Evolutionary conservation across 2,797 vertebrate species (phyloP).

Genomic region (Graptemys geographica): DNA sequence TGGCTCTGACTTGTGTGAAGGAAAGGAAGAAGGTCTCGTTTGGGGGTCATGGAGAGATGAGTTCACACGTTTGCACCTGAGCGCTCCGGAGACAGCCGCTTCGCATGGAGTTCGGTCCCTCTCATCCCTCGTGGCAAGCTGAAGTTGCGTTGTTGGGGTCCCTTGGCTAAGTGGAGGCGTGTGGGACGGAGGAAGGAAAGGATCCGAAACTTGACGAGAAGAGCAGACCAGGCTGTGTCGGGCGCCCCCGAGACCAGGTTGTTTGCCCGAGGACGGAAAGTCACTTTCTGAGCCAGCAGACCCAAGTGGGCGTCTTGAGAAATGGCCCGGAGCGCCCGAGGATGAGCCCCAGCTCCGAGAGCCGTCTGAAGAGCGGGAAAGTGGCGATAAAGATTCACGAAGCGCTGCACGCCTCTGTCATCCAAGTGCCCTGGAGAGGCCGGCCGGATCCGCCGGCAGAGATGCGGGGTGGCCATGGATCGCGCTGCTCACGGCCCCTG

Average conservation of each 20-base stretch:
- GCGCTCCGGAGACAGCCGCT: background rate
- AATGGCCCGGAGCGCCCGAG: background rate
- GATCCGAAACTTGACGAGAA: conserved; percentile 50
- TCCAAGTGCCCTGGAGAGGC: background rate
- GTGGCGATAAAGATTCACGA: background rate
- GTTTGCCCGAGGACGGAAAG: no score
- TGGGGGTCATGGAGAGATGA: no score
- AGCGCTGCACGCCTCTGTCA: background rate
- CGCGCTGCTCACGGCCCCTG: background rate
- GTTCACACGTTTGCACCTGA: no score
- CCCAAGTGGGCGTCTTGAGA: background rate
- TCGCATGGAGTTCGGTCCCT: background rate
- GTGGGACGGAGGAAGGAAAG: conserved; percentile 49
- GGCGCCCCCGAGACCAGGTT: no score
- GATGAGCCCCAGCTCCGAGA: background rate
- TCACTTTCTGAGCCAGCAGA: background rate
- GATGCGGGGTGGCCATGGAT: conserved; percentile 4
- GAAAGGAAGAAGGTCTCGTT: no score
- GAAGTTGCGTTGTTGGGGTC: background rate
- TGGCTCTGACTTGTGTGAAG: background rate
- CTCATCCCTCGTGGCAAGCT: background rate
- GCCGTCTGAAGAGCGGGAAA: background rate
- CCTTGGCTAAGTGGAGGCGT: background rate
- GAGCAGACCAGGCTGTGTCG: background rate
- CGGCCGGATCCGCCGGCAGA: background rate